Conservation (phyloP, 2,797 vertebrate genomes). For the Anomalospiza imberbis region DNA sequence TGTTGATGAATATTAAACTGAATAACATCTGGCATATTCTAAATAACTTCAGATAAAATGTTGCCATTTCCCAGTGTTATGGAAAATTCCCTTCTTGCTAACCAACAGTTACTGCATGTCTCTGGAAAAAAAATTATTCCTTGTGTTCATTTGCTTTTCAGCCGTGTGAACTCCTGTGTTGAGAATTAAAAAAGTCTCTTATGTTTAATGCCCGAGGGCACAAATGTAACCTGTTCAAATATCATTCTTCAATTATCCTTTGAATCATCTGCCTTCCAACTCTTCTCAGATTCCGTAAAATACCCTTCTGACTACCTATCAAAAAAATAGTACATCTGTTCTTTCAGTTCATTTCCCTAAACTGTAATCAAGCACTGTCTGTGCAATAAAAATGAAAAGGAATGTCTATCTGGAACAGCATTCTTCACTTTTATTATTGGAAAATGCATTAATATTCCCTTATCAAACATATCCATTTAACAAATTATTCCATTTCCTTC, state of each 20-base stretch:
- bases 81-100: neutral
- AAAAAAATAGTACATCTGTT: slow-evolving; percentile 35
- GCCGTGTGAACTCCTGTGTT: neutral
- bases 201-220: neutral
- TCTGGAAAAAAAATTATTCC: slow-evolving; percentile 14
- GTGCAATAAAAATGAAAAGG: slow-evolving; percentile 23
- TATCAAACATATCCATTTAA: slow-evolving; percentile 37
- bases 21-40: neutral
- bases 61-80: neutral
- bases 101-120: neutral
- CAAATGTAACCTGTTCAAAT: slow-evolving; percentile 51
- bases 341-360: slow-evolving; percentile 53
- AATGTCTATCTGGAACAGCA: slow-evolving; percentile 6
- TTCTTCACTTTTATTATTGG: slow-evolving; percentile 40
- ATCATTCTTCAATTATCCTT: slow-evolving; percentile 44
- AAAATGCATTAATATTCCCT: slow-evolving; percentile 27
- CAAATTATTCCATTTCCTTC: neutral
- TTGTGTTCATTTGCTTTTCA: slow-evolving; percentile 39
- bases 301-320: slow-evolving; percentile 21
- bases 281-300: neutral
- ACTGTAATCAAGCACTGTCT: slow-evolving; percentile 32
- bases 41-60: neutral
- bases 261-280: slow-evolving; percentile 39
- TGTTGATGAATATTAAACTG: neutral
- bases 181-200: slow-evolving; percentile 18